phyloP scores from a whole-genome alignment of 2,888 invertebrate genomes.

The Drosophila prolongata region DNA sequence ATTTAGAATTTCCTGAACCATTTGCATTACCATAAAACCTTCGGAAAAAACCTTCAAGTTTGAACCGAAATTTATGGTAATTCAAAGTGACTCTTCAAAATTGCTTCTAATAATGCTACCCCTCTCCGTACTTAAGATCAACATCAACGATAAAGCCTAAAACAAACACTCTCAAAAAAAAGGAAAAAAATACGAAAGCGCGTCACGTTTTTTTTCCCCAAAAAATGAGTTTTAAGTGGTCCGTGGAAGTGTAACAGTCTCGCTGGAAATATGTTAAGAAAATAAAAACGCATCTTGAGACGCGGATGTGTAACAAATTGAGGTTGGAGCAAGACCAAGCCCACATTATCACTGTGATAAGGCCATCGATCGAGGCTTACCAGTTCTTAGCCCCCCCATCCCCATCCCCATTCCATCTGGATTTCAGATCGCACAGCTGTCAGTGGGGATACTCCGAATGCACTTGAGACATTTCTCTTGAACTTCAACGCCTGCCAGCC shows the following conservation, averaged over 20 bases:
- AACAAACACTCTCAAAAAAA: slow-evolving; percentile 61
- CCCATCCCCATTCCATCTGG: slow-evolving; percentile 4
- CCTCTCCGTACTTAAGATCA: slow-evolving; percentile 45
- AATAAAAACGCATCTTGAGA: slow-evolving; percentile 52
- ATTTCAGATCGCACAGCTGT: slow-evolving; percentile 63
- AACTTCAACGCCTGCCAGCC: slow-evolving; percentile 78
- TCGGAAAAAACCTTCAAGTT: slow-evolving; percentile 21
- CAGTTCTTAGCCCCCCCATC: slow-evolving; percentile 6
- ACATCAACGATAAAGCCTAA: slow-evolving; percentile 57
- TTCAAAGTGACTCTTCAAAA: slow-evolving; percentile 48
- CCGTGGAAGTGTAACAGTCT: slow-evolving; percentile 46
- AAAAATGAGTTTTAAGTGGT: slow-evolving; percentile 53
- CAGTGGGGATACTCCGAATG: slow-evolving; percentile 63
- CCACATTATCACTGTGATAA: slow-evolving; percentile 64
- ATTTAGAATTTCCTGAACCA: slow-evolving; percentile 36
- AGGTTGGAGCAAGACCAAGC: slow-evolving; percentile 48
- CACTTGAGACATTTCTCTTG: slow-evolving; percentile 80
- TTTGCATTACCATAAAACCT: slow-evolving; percentile 45
- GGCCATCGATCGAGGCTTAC: slow-evolving; percentile 39
- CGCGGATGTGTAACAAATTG: slow-evolving; percentile 71
- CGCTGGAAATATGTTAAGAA: slow-evolving; percentile 58
- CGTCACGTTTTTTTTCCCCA: slow-evolving; percentile 61
- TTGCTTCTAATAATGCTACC: slow-evolving; percentile 47
- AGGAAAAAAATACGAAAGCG: slow-evolving; percentile 45
- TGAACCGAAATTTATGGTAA: slow-evolving; percentile 63